Conservation (phyloP, 1,140 invertebrate species). For the Acromyrmex charruanus region DNA sequence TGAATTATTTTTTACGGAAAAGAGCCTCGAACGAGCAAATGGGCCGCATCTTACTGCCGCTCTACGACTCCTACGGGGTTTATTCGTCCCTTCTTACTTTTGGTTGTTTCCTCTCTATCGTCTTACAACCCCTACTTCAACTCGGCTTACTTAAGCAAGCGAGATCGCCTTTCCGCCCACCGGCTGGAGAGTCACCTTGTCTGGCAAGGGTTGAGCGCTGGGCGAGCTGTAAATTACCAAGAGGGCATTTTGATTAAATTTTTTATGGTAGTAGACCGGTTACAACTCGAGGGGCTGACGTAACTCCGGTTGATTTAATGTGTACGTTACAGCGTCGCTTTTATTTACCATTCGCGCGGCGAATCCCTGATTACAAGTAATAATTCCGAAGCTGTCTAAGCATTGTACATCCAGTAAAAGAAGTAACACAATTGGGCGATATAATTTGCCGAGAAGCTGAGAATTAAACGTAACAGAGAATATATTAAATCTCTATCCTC, state of each 20-base stretch:
- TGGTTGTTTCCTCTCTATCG: constrained; percentile 65
- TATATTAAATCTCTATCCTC: background rate
- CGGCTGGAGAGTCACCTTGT: constrained; percentile 45
- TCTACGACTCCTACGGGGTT: constrained; percentile 79
- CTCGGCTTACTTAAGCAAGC: constrained; percentile 61
- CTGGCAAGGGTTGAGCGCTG: constrained; percentile 80
- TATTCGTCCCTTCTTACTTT: constrained; percentile 54
- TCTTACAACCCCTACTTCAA: constrained; percentile 45
- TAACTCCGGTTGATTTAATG: constrained; percentile 82
- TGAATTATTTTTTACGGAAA: constrained; percentile 80
- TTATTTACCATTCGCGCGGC: constrained; percentile 74
- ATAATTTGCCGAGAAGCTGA: constrained; percentile 22
- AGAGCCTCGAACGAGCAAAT: constrained; percentile 60
- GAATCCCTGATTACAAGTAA: constrained; percentile 76
- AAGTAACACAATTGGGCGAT: constrained; percentile 9
- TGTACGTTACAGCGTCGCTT: constrained; percentile 61
- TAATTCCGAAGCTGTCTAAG: constrained; percentile 58
- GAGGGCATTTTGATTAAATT: constrained; percentile 87
- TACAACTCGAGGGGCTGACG: constrained; percentile 67
- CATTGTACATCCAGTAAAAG: constrained; percentile 16
- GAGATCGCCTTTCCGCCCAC: constrained; percentile 35
- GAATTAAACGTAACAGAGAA: constrained; percentile 22
- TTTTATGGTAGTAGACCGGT: constrained; percentile 84
- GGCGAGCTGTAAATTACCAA: constrained; percentile 85
- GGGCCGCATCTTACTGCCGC: constrained; percentile 59